Evolutionary conservation across 2,113 vertebrate genomes (phyloP), one percentile per base, ranked within the genome.

Genomic region (Phylloscopus trochilus): DNA sequence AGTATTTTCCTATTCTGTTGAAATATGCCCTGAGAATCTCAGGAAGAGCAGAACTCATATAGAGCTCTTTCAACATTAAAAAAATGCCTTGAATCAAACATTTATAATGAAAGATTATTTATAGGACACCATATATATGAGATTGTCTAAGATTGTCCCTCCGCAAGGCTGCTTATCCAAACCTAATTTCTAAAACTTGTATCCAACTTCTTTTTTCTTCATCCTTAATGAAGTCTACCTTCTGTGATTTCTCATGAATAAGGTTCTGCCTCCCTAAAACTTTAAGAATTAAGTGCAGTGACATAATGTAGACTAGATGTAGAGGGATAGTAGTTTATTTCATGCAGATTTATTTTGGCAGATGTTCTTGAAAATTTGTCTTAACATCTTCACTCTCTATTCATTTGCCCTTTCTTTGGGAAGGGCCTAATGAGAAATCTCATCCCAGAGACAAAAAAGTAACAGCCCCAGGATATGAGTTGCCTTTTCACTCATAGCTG

Each of bases 231-330:
- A 83, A 78, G 67, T 67, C 17, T 81, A 52, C 27, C 27, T 82
- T 72, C 53, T 68, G 13, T 78, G 16, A 70, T 70, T 78, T 84
- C 23, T 75, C 66, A 70, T 33, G 0, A 84, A 28, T 11, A 44
- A 20, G 31, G 11, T 43, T 53, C 11, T 14, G 16, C 20, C 3
- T 67, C 15, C 23, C 19, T 27, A 82, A 75, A 84, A 33, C 27
- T 8, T 0, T 27, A 51, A 78, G 30, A 63, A 75, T 28, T 59
- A 55, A 63, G 30, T 31, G 39, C 44, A 75, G 35, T 60, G 78
- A 51, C 0, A 0, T 37, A 35, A 49, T 14, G 4, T 9, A 23
- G 23, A 33, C 15, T 43, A 53, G 16, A 58, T 33, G 2, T 19
- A 53, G 39, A 90, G 28, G 31, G 17, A 67, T 13, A 59, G 3